Evolutionary conservation across 2,113 vertebrate species (phyloP), one percentile per base, ranked within the genome.

Genomic region (Fukomys damarensis): DNA sequence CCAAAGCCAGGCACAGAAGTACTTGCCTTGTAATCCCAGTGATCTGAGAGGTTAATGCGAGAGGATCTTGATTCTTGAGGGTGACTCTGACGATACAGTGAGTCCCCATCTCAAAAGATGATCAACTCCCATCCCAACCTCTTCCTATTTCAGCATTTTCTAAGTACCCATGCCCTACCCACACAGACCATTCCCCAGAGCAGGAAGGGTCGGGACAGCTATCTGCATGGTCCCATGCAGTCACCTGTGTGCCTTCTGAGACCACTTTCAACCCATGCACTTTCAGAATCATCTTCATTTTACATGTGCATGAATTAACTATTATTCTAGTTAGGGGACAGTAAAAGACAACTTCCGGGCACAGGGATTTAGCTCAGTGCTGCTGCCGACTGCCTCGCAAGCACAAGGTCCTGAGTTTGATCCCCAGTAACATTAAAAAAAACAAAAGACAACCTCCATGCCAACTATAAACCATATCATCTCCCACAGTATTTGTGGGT

Each of bases 401-500:
- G n/a, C n/a, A n/a, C n/a, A n/a, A n/a, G n/a, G n/a, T n/a, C n/a
- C n/a, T n/a, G n/a, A n/a, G n/a, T n/a, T n/a, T n/a, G n/a, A n/a
- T n/a, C n/a, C n/a, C n/a, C n/a, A n/a, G n/a, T n/a, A n/a, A n/a
- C n/a, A n/a, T n/a, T n/a, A n/a, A n/a, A n/a, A n/a, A n/a, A n/a
- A n/a, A n/a, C n/a, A 30, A 32, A 35, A n/a, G 35, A 79, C 74
- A 46, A 56, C 49, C 85, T 26, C 41, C 52, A 17, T 80, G 26
- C 49, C 68, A 61, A 52, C n/a, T 22, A 26, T 30, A 52, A 46
- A 54, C 20, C 12, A 54, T 9, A 58, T 72, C 20, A 52, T 38
- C 43, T 61, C 16, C 77, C 86, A 26, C 2, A 1, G 0, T n/a
- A 98, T 97, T 89, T 63, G 74, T 97, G 52, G 38, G 91, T 96